phyloP scores from a whole-genome alignment of 2,888 invertebrate genomes.

The Schizotus pectinicornis region DNA sequence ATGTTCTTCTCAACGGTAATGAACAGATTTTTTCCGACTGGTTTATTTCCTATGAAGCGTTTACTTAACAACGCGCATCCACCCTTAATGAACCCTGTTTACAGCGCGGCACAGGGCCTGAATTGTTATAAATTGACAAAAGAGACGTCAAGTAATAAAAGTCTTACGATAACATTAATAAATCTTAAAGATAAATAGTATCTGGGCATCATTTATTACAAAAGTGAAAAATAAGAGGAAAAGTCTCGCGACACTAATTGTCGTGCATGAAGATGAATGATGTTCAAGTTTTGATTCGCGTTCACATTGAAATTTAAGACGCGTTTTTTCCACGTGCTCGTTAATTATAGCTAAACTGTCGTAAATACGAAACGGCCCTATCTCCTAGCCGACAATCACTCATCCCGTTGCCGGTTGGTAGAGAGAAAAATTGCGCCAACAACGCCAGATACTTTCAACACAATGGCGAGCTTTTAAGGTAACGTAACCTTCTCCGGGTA shows the following conservation, averaged over 20 bases:
- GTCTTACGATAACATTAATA: constrained; percentile 49
- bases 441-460: too few relatives aligned
- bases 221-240: constrained; percentile 53
- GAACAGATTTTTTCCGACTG: constrained; percentile 30
- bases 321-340: constrained; percentile 9
- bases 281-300: constrained; percentile 36
- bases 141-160: constrained; percentile 46
- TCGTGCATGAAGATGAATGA: constrained; percentile 52
- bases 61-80: constrained; percentile 34
- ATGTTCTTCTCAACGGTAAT: constrained; percentile 22
- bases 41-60: constrained; percentile 28
- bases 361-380: constrained; percentile 15
- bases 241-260: constrained; percentile 53
- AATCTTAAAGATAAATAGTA: constrained; percentile 53
- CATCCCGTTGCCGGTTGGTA: neutral
- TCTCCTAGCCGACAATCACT: neutral
- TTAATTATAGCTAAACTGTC: constrained; percentile 24
- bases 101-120: constrained; percentile 30
- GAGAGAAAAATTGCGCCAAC: too few relatives aligned
- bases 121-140: constrained; percentile 49
- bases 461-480: too few relatives aligned
- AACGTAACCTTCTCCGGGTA: too few relatives aligned
- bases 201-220: constrained; percentile 50
- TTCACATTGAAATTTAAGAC: constrained; percentile 26
- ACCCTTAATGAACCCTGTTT: constrained; percentile 32